Evolutionary conservation across 2,113 vertebrate species (phyloP), one percentile per base, ranked within the genome.

Genomic region (Hemiprocne comata): DNA sequence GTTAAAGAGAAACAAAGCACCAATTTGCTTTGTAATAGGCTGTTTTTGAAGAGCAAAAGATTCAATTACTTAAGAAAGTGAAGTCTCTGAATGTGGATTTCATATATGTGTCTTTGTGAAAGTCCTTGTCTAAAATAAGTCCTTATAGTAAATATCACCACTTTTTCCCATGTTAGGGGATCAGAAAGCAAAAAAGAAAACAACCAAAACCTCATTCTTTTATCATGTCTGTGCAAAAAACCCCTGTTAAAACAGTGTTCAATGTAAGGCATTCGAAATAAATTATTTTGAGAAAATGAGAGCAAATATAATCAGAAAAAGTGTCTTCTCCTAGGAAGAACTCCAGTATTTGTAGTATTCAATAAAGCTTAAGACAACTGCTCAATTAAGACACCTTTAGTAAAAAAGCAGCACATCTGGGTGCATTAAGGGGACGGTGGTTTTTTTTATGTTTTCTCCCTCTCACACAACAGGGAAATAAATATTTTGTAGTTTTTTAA

Each of bases 1-100:
- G 75, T 91, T 80, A 64, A 92, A 95, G 78, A 78, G 84, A 91
- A 94, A 92, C 66, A 97, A 96, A 97, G 81, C 57, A 65, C 40
- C 67, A 77, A 79, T 95, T 96, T 94, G 53, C 53, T 79, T 70
- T 55, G 51, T 88, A 80, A 89, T 89, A 58, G 86, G 29, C 53
- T 91, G 33, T 40, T 79, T 74, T 89, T 85, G 29, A 93, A 78
- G 20, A 96, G 94, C 40, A 67, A 34, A 87, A 66, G 72, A 91
- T 53, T 91, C 36, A 86, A 77, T 95, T 97, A 91, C 79, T 90
- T 94, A 74, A 46, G 44, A 84, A 89, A 84, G 75, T 58, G 50
- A 85, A 58, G 42, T 79, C n/a, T 87, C 46, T 94, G 25, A 65
- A 54, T 54, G 10, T 83, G 38, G 85, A 79, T 74, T 82, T 87